Base-by-base conservation (phyloP, 2,113 vertebrate genomes). In the Vicugna pacos region DNA sequence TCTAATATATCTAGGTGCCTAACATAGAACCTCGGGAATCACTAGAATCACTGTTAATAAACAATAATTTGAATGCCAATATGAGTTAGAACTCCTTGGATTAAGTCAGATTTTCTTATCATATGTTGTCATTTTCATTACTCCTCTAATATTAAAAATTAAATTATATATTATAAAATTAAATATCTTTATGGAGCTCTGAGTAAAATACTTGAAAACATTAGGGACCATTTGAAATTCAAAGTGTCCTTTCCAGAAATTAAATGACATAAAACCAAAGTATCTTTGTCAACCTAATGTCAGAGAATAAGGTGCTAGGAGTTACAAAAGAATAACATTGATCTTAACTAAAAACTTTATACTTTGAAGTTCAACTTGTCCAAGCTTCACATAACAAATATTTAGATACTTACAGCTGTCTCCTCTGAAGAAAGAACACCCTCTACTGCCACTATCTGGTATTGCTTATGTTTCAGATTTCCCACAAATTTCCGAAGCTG, bases 401-500 rank as follows among this genome's bases (percentile, higher is more conserved):
- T 77, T 42, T 58, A 87, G 52, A 95, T 92, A 99, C 99, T 99
- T 98, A 99, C 99, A 94, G 95, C 94, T 98, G 99, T 99, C 96
- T 99, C 99, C 82, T 99, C 99, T 52, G 98, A 87, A n/a, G 99
- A 98, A 50, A 99, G 98, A 10, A 98, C 48, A 3, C 99, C 99
- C 94, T 99, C 99, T 95, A 99, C 98, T 83, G 98, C 97, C 96
- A 99, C 99, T 95, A 99, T 98, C 96, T 99, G 99, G 98, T 99
- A 99, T 42, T 99, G 99, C 89, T 98, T 99, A 98, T 99, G 99
- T 97, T 99, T 99, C 90, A 99, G 98, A 97, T 98, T 98, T 76
- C 99, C 95, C 30, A 98, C 91, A 96, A 98, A 99, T 96, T 98
- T 99, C 75, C 98, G 98, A 76, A 99, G 96, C 2, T 98, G 97